Conservation (phyloP, 2,797 vertebrate species). For the Poliocrania exsul region DNA sequence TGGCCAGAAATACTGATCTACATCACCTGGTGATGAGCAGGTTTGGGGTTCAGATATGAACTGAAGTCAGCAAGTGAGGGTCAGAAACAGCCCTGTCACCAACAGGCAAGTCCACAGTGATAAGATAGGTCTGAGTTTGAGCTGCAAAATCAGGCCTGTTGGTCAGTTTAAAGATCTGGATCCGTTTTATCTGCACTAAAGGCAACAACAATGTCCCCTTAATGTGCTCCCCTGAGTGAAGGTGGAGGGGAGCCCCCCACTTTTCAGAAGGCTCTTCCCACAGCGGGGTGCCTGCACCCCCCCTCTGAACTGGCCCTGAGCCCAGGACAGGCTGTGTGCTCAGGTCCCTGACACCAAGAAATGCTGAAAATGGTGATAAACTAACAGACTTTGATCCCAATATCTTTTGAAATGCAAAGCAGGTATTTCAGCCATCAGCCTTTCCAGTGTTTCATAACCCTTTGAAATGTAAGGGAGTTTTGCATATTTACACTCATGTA, state of each 20-base stretch:
- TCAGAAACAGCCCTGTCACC: not conserved
- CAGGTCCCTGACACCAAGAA: not conserved
- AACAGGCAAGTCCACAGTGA: not conserved
- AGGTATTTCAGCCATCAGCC: not conserved
- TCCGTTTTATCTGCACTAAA: not conserved
- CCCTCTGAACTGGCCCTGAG: not conserved
- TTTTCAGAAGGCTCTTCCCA: not conserved
- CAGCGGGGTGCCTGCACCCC: not conserved
- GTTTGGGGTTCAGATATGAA: not conserved
- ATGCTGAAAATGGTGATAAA: conserved; percentile 3
- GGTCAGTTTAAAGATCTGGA: not conserved
- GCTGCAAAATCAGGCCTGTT: accelerated
- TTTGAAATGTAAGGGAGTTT: not conserved
- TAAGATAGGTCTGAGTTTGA: accelerated
- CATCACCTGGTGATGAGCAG: not conserved
- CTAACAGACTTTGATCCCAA: conserved; percentile 43
- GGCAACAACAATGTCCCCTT: accelerated
- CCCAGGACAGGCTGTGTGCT: not conserved
- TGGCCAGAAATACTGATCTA: not conserved
- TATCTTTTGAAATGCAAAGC: conserved; percentile 39
- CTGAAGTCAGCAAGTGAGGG: not conserved
- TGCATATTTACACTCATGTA: accelerated
- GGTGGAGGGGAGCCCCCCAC: accelerated
- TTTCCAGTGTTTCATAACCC: not conserved
- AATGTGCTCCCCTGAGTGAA: accelerated